Percentiles rank a stretch among this genome's conserved stretches.
Evolutionary conservation across 2,797 vertebrate genomes (phyloP).

Genomic region (Vespertilio murinus): DNA sequence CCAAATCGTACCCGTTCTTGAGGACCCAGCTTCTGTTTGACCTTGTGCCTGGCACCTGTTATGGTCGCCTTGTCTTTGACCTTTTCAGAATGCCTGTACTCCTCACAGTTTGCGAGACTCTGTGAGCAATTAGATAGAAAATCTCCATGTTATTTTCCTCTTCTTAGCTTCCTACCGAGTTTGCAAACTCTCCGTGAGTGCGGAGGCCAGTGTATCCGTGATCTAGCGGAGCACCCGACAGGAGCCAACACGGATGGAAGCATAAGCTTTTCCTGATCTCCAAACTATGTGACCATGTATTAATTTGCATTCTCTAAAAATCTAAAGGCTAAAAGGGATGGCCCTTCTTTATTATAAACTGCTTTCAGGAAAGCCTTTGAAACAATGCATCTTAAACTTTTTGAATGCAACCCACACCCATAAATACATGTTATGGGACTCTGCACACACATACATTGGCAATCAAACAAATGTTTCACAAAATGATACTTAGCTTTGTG

Average conservation of each 20-base stretch:
- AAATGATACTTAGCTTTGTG: neutral
- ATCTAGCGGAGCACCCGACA: neutral
- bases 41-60: neutral
- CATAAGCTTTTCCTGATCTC: neutral
- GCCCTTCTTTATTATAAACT: neutral
- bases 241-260: accelerated
- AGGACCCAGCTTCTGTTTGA: neutral
- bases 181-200: neutral
- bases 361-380: neutral
- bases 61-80: neutral
- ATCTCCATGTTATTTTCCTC: neutral
- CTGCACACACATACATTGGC: neutral
- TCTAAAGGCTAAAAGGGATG: neutral
- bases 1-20: neutral
- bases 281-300: neutral
- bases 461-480: neutral
- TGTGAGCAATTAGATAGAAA: neutral
- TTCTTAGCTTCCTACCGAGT: neutral
- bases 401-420: neutral
- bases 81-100: neutral
- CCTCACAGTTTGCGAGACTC: neutral
- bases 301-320: neutral
- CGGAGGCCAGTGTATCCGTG: accelerated
- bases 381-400: neutral
- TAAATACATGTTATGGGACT: neutral